A percentile compares a stretch with the other conserved stretches of the same genome.
These are phyloP conservation scores for Tiaroga cobitis DNA, from an alignment of 2,797 vertebrate genomes.

Conservation along the genomic window DNA sequence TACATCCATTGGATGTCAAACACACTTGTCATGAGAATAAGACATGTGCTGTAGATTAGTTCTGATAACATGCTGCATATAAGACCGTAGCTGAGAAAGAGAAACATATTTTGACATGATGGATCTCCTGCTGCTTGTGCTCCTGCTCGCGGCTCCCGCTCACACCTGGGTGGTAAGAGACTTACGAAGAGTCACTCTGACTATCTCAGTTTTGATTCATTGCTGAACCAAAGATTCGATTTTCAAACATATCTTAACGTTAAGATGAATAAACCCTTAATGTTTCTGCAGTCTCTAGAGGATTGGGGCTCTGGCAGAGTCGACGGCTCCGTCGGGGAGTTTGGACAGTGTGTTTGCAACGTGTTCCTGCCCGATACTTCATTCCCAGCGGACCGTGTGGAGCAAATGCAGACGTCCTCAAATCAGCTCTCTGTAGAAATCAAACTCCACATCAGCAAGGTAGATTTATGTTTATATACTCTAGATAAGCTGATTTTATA, in stretches of 20 bases:
- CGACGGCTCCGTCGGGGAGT: conserved; percentile 73
- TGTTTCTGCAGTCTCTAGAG: conserved; percentile 62
- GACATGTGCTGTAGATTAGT: conserved; percentile 54
- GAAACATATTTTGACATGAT: conserved; percentile 54
- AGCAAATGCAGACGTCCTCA: conserved; percentile 72
- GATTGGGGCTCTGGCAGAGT: conserved; percentile 78
- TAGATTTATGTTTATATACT: not conserved
- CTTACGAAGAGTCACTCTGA: too few species aligned
- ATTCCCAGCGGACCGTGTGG: conserved; percentile 83
- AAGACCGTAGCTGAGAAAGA: conserved; percentile 43
- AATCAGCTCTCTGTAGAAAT: conserved; percentile 69
- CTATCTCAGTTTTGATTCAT: not conserved
- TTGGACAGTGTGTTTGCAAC: conserved; percentile 81
- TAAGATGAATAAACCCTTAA: not conserved
- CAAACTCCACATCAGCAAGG: conserved; percentile 70
- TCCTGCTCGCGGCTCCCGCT: conserved; percentile 58
- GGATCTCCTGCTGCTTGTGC: conserved; percentile 62
- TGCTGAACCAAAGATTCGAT: not conserved
- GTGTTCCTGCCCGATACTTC: conserved; percentile 81
- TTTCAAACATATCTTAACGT: not conserved
- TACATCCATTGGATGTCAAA: not conserved
- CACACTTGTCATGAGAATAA: conserved; percentile 59
- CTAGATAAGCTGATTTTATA: not conserved
- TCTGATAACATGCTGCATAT: conserved; percentile 68
- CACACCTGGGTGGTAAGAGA: conserved; percentile 66